Base-by-base conservation (phyloP, 2,113 vertebrate genomes). In the Eolophus roseicapilla region DNA sequence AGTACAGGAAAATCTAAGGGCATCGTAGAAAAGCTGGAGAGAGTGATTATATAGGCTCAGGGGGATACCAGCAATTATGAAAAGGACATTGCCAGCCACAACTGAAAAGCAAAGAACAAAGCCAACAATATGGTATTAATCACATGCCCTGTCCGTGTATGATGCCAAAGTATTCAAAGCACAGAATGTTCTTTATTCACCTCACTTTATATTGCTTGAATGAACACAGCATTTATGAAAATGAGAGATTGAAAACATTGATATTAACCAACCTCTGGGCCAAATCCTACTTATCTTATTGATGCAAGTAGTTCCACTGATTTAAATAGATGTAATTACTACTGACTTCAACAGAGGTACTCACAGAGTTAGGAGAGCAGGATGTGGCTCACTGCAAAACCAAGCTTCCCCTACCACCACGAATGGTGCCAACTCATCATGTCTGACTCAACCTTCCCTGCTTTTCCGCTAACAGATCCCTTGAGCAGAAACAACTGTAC, bases 81-180 rank as follows among this genome's bases (percentile, higher is more conserved):
- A 93, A 91, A 92, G 95, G 93, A 92, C 78, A 82, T 94, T 95
- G 74, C 91, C 75, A 57, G 90, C 86, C 95, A 95, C 73, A 83
- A 96, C 85, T 86, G 95, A 96, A 93, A 97, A 95, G 82, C 21
- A 69, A 97, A 91, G 69, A 95, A 96, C 90, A 97, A 97, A 96
- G 93, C 91, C 95, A 96, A 97, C 92, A 95, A 97, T 95, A 96
- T 69, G 90, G 92, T 93, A 97, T 96, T 96, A 97, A 97, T 98
- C 94, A 96, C 93, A 94, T 96, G 95, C 93, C 91, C 97, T 70
- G 74, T 85, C 65, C 3, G 1, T 3, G 9, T 67, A 46, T n/a
- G 21, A 92, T 92, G 96, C 96, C 95, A 96, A 86, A 92, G 53
- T 94, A 94, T 94, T 96, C 88, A 92, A 94, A 93, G 93, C 75